Percentiles rank a stretch among this genome's conserved stretches.
Conservation (phyloP, 2,113 vertebrate species). For the Raja brachyura region DNA sequence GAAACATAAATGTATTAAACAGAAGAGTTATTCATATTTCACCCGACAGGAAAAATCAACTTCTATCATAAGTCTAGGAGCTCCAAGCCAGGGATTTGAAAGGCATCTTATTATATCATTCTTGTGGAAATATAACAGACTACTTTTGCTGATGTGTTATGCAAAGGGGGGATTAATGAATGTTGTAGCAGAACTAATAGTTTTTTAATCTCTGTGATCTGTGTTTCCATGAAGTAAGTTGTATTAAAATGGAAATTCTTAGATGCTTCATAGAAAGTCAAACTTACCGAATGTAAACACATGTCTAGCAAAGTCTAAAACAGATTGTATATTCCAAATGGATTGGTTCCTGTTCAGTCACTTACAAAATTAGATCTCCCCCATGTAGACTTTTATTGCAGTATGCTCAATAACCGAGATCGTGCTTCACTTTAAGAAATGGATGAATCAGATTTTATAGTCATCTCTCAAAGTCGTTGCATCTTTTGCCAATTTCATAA, state of each 20-base stretch:
- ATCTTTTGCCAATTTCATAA: background rate
- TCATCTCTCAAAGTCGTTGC: slow-evolving; percentile 8
- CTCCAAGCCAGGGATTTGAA: slow-evolving; percentile 64
- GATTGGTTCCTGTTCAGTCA: slow-evolving; percentile 33
- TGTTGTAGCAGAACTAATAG: slow-evolving; percentile 26
- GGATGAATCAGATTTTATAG: slow-evolving; percentile 6
- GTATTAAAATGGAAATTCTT: slow-evolving; percentile 63
- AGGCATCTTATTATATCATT: slow-evolving; percentile 57
- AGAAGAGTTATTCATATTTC: slow-evolving; percentile 53
- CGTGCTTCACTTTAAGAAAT: slow-evolving; percentile 8
- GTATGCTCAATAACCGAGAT: slow-evolving; percentile 14
- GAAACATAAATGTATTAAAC: slow-evolving; percentile 62
- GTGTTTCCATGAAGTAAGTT: slow-evolving; percentile 57
- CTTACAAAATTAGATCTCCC: slow-evolving; percentile 32
- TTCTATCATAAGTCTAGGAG: slow-evolving; percentile 51
- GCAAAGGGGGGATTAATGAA: slow-evolving; percentile 45
- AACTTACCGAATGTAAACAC: slow-evolving; percentile 60
- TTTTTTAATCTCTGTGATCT: slow-evolving; percentile 63
- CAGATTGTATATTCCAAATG: slow-evolving; percentile 55
- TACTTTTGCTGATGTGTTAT: slow-evolving; percentile 55
- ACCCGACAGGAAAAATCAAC: slow-evolving; percentile 55
- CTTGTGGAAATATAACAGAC: slow-evolving; percentile 67
- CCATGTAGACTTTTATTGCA: background rate
- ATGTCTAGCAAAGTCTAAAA: slow-evolving; percentile 47
- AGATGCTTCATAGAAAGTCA: slow-evolving; percentile 65